Conservation (phyloP, 2,113 vertebrate genomes). For the Dolichallabes microphthalmus region DNA sequence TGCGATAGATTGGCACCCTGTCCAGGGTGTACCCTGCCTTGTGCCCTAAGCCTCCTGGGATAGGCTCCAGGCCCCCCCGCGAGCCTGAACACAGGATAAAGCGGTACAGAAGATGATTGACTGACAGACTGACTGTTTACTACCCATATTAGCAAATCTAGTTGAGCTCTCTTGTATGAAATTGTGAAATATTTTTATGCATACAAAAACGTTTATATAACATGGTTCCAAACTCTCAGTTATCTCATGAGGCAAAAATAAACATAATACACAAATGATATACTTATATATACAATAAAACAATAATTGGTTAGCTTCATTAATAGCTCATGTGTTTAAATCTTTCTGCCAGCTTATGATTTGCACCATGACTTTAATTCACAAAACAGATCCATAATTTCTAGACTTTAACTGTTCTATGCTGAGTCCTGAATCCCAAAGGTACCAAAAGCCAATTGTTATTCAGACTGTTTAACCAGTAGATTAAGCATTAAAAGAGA, state of each 20-base stretch:
- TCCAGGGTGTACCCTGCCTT: too few species aligned
- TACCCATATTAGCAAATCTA: slow-evolving; percentile 16
- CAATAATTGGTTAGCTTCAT: slow-evolving; percentile 16
- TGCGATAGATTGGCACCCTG: too few species aligned
- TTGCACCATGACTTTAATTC: neutral
- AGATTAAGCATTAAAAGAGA: neutral
- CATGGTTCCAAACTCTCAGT: slow-evolving; percentile 19
- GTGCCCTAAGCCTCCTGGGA: too few species aligned
- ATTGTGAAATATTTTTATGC: slow-evolving; percentile 22
- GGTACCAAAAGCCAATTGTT: neutral
- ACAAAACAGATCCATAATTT: too few species aligned
- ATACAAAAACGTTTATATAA: slow-evolving; percentile 5
- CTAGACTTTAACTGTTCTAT: too few species aligned
- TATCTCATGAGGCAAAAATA: slow-evolving; percentile 15
- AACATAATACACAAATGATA: slow-evolving; percentile 13
- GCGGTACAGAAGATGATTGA: too few species aligned
- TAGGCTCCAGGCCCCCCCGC: too few species aligned
- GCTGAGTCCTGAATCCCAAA: neutral
- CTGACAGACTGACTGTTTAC: too few species aligned
- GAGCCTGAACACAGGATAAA: too few species aligned
- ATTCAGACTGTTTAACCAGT: neutral
- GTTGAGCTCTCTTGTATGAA: neutral
- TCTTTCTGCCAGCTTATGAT: slow-evolving; percentile 15
- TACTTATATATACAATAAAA: slow-evolving; percentile 12
- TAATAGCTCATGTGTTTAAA: slow-evolving; percentile 5